phyloP scores from a whole-genome alignment of 2,797 vertebrate genomes.

The Protosalanx chinensis region DNA sequence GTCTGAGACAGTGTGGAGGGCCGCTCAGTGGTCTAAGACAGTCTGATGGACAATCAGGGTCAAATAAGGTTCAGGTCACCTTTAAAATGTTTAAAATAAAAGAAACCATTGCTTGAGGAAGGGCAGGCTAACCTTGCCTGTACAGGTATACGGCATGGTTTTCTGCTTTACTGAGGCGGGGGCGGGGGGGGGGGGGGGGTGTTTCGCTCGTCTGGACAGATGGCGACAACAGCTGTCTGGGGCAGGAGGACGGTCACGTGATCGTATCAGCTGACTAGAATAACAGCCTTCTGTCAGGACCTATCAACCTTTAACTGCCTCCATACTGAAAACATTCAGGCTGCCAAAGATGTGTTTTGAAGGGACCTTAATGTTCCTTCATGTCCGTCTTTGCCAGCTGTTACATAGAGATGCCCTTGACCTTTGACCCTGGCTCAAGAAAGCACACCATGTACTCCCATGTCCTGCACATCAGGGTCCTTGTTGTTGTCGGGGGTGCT shows the following conservation, averaged over 20 bases:
- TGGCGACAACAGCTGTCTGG: slow-evolving; percentile 60
- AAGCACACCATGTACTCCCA: neutral
- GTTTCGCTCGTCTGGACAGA: slow-evolving; percentile 22
- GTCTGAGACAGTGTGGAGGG: too few relatives aligned
- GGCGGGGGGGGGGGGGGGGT: slow-evolving; percentile 8
- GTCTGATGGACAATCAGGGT: too few relatives aligned
- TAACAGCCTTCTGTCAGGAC: slow-evolving; percentile 37
- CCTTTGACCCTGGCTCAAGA: neutral
- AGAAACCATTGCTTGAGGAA: too few relatives aligned
- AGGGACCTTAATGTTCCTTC: slow-evolving; percentile 23
- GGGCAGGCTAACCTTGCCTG: neutral
- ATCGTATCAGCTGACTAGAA: slow-evolving; percentile 38
- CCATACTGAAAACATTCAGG: slow-evolving; percentile 35
- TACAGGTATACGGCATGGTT: neutral
- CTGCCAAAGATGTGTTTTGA: slow-evolving; percentile 18
- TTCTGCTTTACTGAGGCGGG: neutral
- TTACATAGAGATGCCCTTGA: neutral
- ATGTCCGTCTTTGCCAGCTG: neutral
- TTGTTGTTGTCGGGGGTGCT: slow-evolving; percentile 34
- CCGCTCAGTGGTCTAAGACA: too few relatives aligned
- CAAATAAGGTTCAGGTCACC: too few relatives aligned
- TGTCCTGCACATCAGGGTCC: slow-evolving; percentile 49
- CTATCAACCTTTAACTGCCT: slow-evolving; percentile 43
- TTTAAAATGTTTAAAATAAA: too few relatives aligned
- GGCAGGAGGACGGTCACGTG: slow-evolving; percentile 53